These are phyloP conservation scores for Micropoecilia bifurca DNA, from an alignment of 2,797 vertebrate species.

Conservation along the genomic window DNA sequence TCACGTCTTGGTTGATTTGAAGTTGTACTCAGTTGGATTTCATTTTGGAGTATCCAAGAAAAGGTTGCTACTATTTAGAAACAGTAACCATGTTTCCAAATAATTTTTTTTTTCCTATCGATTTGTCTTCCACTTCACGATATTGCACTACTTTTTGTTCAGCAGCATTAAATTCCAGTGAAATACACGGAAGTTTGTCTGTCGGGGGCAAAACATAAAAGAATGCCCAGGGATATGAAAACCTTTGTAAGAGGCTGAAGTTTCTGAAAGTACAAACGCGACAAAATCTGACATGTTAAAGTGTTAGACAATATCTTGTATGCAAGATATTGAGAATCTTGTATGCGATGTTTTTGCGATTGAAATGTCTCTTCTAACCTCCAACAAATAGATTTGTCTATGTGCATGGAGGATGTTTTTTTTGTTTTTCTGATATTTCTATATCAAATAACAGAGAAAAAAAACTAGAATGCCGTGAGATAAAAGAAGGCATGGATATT, in stretches of 20 bases:
- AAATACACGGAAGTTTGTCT: background rate
- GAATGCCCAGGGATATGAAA: background rate
- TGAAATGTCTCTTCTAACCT: background rate
- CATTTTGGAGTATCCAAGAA: background rate
- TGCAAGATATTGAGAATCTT: background rate
- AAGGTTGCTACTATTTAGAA: background rate
- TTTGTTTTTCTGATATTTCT: background rate
- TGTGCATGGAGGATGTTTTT: background rate
- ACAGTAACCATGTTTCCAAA: background rate
- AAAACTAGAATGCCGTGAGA: background rate
- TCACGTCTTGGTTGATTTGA: background rate
- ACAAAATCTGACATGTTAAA: background rate
- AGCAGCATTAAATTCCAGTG: background rate
- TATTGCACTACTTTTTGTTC: background rate
- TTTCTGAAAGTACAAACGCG: background rate
- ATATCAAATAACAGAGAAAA: background rate
- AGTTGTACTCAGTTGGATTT: background rate
- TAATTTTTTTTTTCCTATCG: background rate
- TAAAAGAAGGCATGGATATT: slow-evolving; percentile 2
- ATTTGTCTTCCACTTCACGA: background rate
- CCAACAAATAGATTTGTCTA: background rate
- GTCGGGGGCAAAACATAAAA: background rate
- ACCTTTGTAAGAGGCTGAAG: background rate
- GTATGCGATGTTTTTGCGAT: background rate
- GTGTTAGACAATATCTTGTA: no score